Percentiles rank a stretch among this genome's conserved stretches.
These are phyloP conservation scores for Ambastaia sidthimunki DNA, from an alignment of 2,797 vertebrate genomes.

Conservation along the genomic window DNA sequence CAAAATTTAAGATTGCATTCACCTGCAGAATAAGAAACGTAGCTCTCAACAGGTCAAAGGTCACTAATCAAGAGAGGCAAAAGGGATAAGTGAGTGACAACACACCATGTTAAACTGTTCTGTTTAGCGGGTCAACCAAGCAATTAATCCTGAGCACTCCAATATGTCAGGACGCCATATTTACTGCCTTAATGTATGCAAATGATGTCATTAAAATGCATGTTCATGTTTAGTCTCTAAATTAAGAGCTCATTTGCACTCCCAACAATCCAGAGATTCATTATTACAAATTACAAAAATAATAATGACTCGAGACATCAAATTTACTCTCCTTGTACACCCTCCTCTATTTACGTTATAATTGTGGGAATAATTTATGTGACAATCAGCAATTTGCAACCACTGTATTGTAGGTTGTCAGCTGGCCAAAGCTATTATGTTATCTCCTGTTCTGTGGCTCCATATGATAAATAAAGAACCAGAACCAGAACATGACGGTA, in stretches of 20 bases:
- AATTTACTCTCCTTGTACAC: slow-evolving; percentile 69
- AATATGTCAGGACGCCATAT: slow-evolving; percentile 72
- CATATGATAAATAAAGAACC: slow-evolving; percentile 61
- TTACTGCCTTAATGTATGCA: slow-evolving; percentile 79
- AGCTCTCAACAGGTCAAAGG: slow-evolving; percentile 37
- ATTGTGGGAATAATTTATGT: slow-evolving; percentile 63
- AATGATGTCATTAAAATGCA: slow-evolving; percentile 80
- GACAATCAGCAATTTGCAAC: slow-evolving; percentile 60
- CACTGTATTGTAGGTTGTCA: slow-evolving; percentile 57
- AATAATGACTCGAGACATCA: slow-evolving; percentile 78
- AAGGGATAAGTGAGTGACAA: slow-evolving; percentile 55
- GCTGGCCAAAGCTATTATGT: slow-evolving; percentile 58
- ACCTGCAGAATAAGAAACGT: background rate
- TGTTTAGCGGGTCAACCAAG: slow-evolving; percentile 55
- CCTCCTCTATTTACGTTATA: slow-evolving; percentile 59
- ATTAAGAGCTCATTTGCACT: slow-evolving; percentile 79
- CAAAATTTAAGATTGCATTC: background rate
- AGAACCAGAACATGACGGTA: slow-evolving; percentile 44
- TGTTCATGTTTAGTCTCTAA: slow-evolving; percentile 77
- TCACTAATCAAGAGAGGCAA: slow-evolving; percentile 46
- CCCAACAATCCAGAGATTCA: slow-evolving; percentile 73
- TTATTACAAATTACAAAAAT: slow-evolving; percentile 80
- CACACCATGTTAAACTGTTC: slow-evolving; percentile 52
- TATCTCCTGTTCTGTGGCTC: slow-evolving; percentile 55
- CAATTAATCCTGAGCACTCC: slow-evolving; percentile 58